phyloP scores from a whole-genome alignment of 2,113 vertebrate species.

The Ellobius talpinus region DNA sequence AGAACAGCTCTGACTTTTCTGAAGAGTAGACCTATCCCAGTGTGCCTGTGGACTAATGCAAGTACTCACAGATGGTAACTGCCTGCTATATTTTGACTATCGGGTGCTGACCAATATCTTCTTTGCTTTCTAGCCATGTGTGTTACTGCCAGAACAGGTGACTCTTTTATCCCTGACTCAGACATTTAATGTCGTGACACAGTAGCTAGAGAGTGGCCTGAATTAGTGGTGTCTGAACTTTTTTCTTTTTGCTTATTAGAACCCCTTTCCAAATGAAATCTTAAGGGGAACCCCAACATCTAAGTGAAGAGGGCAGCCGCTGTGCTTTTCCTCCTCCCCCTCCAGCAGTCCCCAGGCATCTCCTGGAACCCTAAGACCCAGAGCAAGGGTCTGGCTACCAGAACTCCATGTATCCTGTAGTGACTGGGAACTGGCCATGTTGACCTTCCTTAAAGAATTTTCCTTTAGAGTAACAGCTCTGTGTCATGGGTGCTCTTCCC shows the following conservation, averaged over 20 bases:
- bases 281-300: neutral
- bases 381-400: neutral
- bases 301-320: neutral
- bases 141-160: neutral
- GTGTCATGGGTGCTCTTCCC: neutral
- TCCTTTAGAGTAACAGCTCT: neutral
- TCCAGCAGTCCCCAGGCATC: neutral
- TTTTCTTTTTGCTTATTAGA: neutral
- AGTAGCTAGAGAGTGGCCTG: neutral
- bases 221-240: neutral
- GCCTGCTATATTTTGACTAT: neutral
- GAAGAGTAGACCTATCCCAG: neutral
- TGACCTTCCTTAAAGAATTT: neutral
- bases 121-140: neutral
- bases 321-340: too few relatives aligned
- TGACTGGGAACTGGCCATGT: neutral
- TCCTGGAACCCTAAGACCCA: neutral
- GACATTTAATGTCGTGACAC: neutral
- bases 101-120: too few relatives aligned
- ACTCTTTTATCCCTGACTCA: neutral
- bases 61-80: fast-evolving
- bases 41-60: neutral
- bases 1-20: neutral
- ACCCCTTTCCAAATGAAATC: neutral
- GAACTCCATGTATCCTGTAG: neutral